Base-by-base conservation (phyloP, 1,140 invertebrate species). In the Ceratosolen fusciceps region DNA sequence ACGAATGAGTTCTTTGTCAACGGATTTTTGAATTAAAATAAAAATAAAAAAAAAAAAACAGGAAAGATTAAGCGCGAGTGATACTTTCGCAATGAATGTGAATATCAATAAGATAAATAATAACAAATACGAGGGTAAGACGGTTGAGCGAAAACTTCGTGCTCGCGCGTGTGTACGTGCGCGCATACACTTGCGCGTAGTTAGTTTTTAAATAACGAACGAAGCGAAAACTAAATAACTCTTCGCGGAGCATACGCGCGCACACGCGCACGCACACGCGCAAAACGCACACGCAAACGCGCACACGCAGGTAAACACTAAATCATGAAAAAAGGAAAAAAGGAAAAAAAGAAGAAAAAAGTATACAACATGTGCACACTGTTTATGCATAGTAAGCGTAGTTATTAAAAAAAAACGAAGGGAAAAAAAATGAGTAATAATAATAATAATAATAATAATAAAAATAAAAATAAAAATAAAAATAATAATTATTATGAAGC, bases 301-400 rank as follows among this genome's bases (percentile, higher is more conserved):
- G 43, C 9, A 43, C 24, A 62, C 58, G 37, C 37, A 60, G 21
- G 37, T 24, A 39, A 29, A 62, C 12, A 31, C 24, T 31, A 52
- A 52, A 49, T 47, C 26, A 65, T 49, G 24, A 60, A 54, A 49
- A n/a, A n/a, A n/a, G n/a, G n/a, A n/a, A n/a, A n/a, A n/a, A n/a
- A n/a, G n/a, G n/a, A n/a, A n/a, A n/a, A n/a, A n/a, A n/a, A n/a
- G n/a, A n/a, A n/a, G n/a, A n/a, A n/a, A n/a, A n/a, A 39, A 54
- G 1, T 37, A n/a, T n/a, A 49, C 31, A 72, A n/a, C 19, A n/a
- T 65, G 52, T 39, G 65, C 76, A 31, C 49, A 70, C 26, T 52
- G 39, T 72, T 62, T 52, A 71, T 72, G 77, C 54, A 80, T n/a
- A 56, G 67, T 0, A 21, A 74, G 68, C 21, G n/a, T 47, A 78